Evolutionary conservation across 2,113 vertebrate genomes (phyloP).

Genomic region (Sitta europaea): DNA sequence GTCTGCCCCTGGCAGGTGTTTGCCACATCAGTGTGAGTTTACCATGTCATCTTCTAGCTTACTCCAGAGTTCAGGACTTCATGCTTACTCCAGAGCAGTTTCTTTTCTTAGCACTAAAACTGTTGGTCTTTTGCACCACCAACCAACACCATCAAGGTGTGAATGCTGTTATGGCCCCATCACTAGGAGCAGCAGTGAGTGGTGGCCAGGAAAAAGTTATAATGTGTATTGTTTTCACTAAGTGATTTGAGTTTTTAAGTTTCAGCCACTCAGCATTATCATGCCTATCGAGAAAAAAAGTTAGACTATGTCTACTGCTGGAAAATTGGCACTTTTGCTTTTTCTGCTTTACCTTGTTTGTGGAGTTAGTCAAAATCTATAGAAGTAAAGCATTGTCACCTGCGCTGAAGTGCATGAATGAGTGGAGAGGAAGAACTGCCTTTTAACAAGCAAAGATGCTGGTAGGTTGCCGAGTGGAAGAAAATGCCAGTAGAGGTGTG

Average conservation of each 20-base stretch:
- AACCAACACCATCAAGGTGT: neutral
- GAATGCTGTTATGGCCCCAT: neutral
- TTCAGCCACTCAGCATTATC: neutral
- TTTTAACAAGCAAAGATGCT: neutral
- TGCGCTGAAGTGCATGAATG: neutral
- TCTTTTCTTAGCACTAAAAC: neutral
- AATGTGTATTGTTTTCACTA: neutral
- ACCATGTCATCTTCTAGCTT: accelerated
- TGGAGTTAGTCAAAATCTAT: neutral
- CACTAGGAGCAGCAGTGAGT: neutral
- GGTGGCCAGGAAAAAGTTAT: neutral
- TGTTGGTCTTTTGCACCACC: neutral
- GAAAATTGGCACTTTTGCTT: neutral
- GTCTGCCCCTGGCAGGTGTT: neutral
- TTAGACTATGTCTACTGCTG: neutral
- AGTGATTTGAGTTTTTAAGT: neutral
- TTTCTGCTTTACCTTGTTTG: neutral
- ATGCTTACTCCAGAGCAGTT: neutral
- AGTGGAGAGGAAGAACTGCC: neutral
- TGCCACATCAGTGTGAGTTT: neutral
- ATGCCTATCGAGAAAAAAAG: neutral
- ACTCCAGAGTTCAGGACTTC: neutral
- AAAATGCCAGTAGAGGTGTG: neutral
- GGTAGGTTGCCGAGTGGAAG: neutral
- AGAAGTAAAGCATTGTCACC: neutral